Evolutionary conservation across 2,888 invertebrate species (phyloP).

Genomic region (Muscina levida): DNA sequence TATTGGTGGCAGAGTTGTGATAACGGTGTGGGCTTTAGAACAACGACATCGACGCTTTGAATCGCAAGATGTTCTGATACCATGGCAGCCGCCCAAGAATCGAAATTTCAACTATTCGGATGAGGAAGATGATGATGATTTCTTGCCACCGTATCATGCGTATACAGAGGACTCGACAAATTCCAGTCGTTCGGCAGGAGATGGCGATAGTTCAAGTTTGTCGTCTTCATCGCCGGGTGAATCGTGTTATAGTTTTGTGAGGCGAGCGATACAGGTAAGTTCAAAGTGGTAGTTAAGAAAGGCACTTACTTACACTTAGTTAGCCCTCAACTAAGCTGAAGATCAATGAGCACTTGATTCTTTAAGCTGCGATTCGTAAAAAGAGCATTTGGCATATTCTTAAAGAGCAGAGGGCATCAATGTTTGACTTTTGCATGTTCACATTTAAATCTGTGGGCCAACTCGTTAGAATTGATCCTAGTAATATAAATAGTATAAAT

Average conservation of each 20-base stretch:
- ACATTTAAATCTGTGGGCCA: too few species aligned
- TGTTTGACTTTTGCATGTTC: not conserved
- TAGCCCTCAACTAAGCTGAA: too few species aligned
- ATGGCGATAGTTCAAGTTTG: slow-evolving; percentile 89
- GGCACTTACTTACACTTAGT: too few species aligned
- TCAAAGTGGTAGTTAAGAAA: not conserved
- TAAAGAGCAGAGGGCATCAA: too few species aligned
- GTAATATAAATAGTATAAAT: too few species aligned
- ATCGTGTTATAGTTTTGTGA: slow-evolving; percentile 95
- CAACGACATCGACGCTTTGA: slow-evolving; percentile 90
- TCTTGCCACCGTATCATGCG: slow-evolving; percentile 83
- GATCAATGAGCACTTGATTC: too few species aligned
- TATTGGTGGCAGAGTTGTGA: slow-evolving; percentile 93
- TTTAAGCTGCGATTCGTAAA: too few species aligned
- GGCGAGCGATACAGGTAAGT: slow-evolving; percentile 88
- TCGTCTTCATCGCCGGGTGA: slow-evolving; percentile 92
- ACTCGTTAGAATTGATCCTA: too few species aligned
- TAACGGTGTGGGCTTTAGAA: slow-evolving; percentile 98
- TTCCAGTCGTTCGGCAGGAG: slow-evolving; percentile 82
- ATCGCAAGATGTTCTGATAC: slow-evolving; percentile 93
- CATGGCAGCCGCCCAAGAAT: slow-evolving; percentile 87
- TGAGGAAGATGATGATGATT: slow-evolving; percentile 81
- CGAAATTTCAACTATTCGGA: slow-evolving; percentile 78
- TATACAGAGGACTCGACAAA: slow-evolving; percentile 86
- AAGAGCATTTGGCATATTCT: too few species aligned